phyloP scores from a whole-genome alignment of 1,140 invertebrate genomes.

The Macrobrachium rosenbergii region DNA sequence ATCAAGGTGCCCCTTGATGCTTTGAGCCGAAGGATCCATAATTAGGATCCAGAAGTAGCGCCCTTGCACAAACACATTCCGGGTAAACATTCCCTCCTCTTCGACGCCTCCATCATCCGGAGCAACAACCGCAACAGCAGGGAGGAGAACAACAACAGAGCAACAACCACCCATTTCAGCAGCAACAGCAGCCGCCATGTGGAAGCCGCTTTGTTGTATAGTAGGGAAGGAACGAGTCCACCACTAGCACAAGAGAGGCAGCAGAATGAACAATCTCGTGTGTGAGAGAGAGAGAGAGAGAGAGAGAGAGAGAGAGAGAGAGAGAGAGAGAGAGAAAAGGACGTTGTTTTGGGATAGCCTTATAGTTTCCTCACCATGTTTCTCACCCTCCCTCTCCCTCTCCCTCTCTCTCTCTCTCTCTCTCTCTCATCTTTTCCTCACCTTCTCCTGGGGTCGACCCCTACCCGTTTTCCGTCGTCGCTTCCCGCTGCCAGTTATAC shows the following conservation, averaged over 20 bases:
- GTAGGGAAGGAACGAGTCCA: background rate
- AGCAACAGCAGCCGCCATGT: too few relatives aligned
- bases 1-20: too few relatives aligned
- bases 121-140: too few relatives aligned
- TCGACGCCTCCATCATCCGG: too few relatives aligned
- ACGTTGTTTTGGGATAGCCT: background rate
- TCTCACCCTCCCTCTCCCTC: background rate
- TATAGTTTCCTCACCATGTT: conserved; percentile 6
- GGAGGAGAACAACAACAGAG: too few relatives aligned
- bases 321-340: conserved; percentile 18
- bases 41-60: background rate
- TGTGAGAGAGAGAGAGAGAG: background rate
- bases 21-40: too few relatives aligned
- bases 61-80: background rate
- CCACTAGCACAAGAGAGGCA: too few relatives aligned
- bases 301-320: background rate
- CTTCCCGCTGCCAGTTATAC: background rate
- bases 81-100: background rate
- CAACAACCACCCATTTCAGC: too few relatives aligned
- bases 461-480: background rate
- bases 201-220: background rate
- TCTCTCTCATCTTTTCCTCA: background rate
- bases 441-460: background rate
- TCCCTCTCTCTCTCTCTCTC: background rate
- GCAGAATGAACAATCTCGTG: background rate